Base-by-base conservation (phyloP, 1,140 invertebrate species). In the Trichoplusia ni region DNA sequence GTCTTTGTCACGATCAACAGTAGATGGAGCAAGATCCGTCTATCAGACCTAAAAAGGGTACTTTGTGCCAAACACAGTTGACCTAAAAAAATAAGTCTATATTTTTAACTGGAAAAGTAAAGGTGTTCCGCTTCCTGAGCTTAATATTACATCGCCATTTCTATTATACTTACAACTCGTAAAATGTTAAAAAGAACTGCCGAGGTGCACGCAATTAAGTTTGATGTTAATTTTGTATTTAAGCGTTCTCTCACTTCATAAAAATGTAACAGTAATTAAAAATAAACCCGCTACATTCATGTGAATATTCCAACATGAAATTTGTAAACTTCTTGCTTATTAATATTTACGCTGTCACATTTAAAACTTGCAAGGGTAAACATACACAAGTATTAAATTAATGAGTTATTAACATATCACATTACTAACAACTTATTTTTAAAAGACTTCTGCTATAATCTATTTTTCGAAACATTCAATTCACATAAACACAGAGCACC, bases 181-280 rank as follows among this genome's bases (percentile, higher is more conserved):
- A 35, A 53, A 16, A 33, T 25, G 33, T 35, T 5, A 21, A 37
- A 35, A 54, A 53, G n/a, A 38, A 54, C 16, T 35, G 35, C 33
- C 47, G 47, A 51, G 47, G 47, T 51, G 47, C 47, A 51, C 27
- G 47, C 47, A 51, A 51, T 51, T 51, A 51, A 51, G 47, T 35
- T 51, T 51, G 19, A 35, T 51, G 47, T 51, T 51, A 51, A 51
- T 51, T 31, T 31, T 19, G 47, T n/a, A 35, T 51, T 51, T 51
- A 33, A 51, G 13, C 18, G 29, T 16, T 51, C 47, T 27, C 21
- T 9, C 18, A 25, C 8, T 23, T 33, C 29, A 35, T 51, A 29
- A 33, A 51, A 27, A 51, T 51, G 33, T 33, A 16, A 19, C 29
- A 35, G 27, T 35, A 51, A 35, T 51, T 51, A 35, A 31, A 47